These are phyloP conservation scores for Carcina quercana DNA, from an alignment of 2,888 invertebrate species.

Conservation along the genomic window DNA sequence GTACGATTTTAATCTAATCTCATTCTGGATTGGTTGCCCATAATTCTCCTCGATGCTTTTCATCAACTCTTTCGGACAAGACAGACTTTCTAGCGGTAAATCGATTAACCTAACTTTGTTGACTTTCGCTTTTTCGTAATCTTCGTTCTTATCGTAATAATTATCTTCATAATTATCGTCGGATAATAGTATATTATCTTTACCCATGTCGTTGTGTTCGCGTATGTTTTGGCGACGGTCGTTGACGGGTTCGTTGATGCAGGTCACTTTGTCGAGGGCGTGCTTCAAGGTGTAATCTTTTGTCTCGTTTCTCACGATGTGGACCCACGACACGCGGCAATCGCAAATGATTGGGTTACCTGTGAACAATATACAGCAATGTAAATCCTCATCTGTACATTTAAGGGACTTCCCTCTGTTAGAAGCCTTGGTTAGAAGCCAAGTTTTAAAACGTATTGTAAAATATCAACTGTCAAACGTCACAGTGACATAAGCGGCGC, in stretches of 20 bases:
- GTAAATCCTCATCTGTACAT: no score
- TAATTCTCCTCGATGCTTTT: slow-evolving; percentile 58
- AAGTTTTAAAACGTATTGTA: no score
- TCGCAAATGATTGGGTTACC: slow-evolving; percentile 90
- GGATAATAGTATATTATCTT: slow-evolving; percentile 38
- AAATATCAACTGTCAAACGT: no score
- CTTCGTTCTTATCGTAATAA: slow-evolving; percentile 54
- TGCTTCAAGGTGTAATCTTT: slow-evolving; percentile 78
- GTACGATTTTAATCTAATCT: slow-evolving; percentile 61
- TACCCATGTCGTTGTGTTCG: slow-evolving; percentile 34
- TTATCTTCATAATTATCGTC: slow-evolving; percentile 61
- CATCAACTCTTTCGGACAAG: slow-evolving; percentile 64
- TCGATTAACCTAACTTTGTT: slow-evolving; percentile 57
- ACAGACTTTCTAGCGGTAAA: slow-evolving; percentile 54
- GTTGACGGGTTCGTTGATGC: slow-evolving; percentile 70
- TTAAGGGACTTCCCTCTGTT: no score
- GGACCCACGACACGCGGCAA: slow-evolving; percentile 88
- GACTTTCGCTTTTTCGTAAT: slow-evolving; percentile 38
- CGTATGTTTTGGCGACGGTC: slow-evolving; percentile 44
- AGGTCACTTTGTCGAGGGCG: slow-evolving; percentile 82
- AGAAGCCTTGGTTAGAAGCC: no score
- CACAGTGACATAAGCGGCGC: no score
- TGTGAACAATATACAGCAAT: no score
- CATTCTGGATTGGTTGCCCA: slow-evolving; percentile 63
- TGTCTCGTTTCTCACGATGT: slow-evolving; percentile 83